A percentile compares a stretch with the other conserved stretches of the same genome.
Conservation (phyloP, 2,797 vertebrate species). For the Sebastes matsubarae region DNA sequence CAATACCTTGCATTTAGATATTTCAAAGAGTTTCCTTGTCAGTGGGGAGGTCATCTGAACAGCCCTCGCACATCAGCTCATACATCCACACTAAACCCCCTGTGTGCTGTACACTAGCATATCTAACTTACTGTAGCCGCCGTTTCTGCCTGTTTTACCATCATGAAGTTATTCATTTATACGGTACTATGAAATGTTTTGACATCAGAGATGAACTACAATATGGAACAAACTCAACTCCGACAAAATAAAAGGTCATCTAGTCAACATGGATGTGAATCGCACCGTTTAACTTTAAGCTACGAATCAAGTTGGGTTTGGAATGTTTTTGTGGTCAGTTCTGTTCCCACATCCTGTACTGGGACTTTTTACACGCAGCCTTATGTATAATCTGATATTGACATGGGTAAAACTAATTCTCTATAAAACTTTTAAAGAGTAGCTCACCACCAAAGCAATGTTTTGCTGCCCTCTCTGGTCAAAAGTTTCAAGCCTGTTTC, state of each 20-base stretch:
- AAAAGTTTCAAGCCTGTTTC: background rate
- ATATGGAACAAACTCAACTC: background rate
- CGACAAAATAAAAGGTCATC: background rate
- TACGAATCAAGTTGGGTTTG: background rate
- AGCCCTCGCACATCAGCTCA: background rate
- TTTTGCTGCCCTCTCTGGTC: background rate
- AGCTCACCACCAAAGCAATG: background rate
- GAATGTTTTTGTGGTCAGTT: background rate
- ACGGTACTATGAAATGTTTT: background rate
- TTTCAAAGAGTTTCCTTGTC: constrained; percentile 15
- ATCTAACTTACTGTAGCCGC: background rate
- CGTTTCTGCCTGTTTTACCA: background rate
- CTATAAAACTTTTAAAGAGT: background rate
- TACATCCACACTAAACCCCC: background rate
- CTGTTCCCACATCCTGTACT: background rate
- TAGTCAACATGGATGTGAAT: background rate
- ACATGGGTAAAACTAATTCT: background rate
- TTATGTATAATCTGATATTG: background rate
- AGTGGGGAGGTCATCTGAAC: constrained; percentile 3
- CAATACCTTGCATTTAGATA: constrained; percentile 7
- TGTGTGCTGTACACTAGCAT: background rate
- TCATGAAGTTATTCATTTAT: background rate
- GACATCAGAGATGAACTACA: background rate
- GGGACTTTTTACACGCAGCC: background rate
- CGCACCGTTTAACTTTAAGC: background rate